Evolutionary conservation across 2,888 invertebrate genomes (phyloP), one percentile per base, ranked within the genome.

Genomic region (Mactromeris polynyma): DNA sequence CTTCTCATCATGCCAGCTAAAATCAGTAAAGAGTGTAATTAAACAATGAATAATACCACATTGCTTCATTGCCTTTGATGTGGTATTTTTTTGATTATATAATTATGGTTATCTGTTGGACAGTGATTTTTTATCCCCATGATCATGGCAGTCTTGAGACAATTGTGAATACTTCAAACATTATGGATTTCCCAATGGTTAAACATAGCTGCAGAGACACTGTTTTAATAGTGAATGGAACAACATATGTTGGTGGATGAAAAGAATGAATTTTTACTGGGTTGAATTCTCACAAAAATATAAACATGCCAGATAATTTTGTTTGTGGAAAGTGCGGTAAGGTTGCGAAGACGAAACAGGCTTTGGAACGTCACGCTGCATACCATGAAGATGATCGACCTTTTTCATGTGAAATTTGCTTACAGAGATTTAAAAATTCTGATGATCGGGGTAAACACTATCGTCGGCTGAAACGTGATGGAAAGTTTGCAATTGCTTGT

Each of bases 401-500:
- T 0, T 91, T 85, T 42, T 81, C 89, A 0, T 91, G 91, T 58
- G 85, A 91, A 31, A 73, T 85, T 0, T 91, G 91, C 73, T 81
- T 81, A 6, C 91, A 91, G 77, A n/a, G 89, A 11, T 91, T 91
- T 58, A 91, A 91, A 58, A 91, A 91, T 33, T 87, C 89, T 14
- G 91, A 91, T 26, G 91, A 91, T 69, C 82, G 87, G 7, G 91
- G 91, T 17, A 91, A 91, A 46, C 91, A 91, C 77, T 91, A 89
- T n/a, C 85, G 91, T 2, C 69, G 91, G 14, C 80, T 91, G 19
- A 87, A 79, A 81, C 42, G 77, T 31, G 91, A 91, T 81, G 87
- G 89, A 19, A 91, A 91, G 58, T 89, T 83, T 42, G 54, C 80
- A 9, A 79, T 79, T 78, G 91, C 91, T 9, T 91, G 91, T 21